Base-by-base conservation (phyloP, 1,140 invertebrate genomes). In the Hesperophylax magnus region DNA sequence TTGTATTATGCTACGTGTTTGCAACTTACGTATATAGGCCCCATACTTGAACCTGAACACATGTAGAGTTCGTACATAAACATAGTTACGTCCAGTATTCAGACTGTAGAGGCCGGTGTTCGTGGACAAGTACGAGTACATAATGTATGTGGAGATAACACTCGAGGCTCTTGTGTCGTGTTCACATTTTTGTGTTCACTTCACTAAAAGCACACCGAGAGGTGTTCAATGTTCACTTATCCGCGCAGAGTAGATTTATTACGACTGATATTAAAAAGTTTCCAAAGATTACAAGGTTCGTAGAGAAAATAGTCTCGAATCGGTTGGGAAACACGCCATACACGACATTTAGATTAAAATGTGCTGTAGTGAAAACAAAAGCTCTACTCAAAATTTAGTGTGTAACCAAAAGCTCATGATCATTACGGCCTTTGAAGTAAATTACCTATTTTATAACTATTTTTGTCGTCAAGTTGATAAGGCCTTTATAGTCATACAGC, bases 101-200 rank as follows among this genome's bases (percentile, higher is more conserved):
- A 9, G n/a, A 20, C n/a, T 60, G 34, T 34, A 4, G 9, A 18
- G 56, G 56, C 20, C 20, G 8, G 56, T 58, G 56, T 58, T 65
- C 22, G 17, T 22, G 27, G 24, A 27, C 22, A 31, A 27, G 34
- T 34, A 67, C n/a, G n/a, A 34, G 63, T 52, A 71, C 39, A 71
- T 71, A 53, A 52, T 22, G 67, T 52, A 22, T 71, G 39, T 47
- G 17, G 34, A 34, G 67, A 71, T 71, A 71, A 24, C 67, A 22
- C 67, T 53, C 39, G 31, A 17, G 39, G 67, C 39, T 20, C 67
- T 71, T 53, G 67, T 71, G 67, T 71, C 67, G 67, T 71, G 67
- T 71, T 71, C 67, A 71, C 67, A 71, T 53, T 71, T 71, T 71
- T 52, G 67, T 71, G 67, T 71, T 71, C 27, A 71, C 67, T 71